Evolutionary conservation across 2,888 invertebrate species (phyloP), one percentile per base, ranked within the genome.

Genomic region (Reticulitermes lucifugus): DNA sequence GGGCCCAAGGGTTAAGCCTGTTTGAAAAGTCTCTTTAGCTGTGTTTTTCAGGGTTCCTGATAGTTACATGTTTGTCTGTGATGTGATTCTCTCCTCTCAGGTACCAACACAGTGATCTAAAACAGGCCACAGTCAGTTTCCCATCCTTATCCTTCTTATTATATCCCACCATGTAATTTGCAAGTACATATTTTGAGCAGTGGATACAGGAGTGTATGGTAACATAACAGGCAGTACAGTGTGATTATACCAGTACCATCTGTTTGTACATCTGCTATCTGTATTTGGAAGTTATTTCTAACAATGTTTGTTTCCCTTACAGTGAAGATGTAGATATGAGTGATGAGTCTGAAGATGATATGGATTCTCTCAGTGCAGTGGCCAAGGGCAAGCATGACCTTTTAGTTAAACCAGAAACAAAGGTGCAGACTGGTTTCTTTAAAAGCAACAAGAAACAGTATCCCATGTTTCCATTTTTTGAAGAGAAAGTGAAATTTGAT

Each of bases 401-500:
- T 88, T 96, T 96, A 70, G 96, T 96, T n/a, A 94, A 96, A 46
- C 94, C 94, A 86, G 95, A 95, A 92, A 94, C 93, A 79, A 94
- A 91, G 88, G 93, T 91, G 90, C 94, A 94, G 88, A 93, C 93
- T 88, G 96, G 97, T 84, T 97, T 97, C 89, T 97, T 97, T 90
- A 97, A 97, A 90, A 96, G 95, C 3, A 96, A 95, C 84, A 97
- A 98, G 91, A 96, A 98, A 85, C 96, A 98, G 89, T 97, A 98
- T 91, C 98, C 98, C 0, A 99, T 99, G 97, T 99, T 97, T 91
- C 99, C 99, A 1, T 96, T 95, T 90, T 94, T 95, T 79, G 99
- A 99, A 90, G 98, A 98, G 86, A 95, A 98, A 89, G 93, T 98
- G 51, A 95, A 97, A 90, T 94, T 94, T 89, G 99, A 99, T 89